phyloP scores from a whole-genome alignment of 2,888 invertebrate species.

The Neuroscelio doddi region DNA sequence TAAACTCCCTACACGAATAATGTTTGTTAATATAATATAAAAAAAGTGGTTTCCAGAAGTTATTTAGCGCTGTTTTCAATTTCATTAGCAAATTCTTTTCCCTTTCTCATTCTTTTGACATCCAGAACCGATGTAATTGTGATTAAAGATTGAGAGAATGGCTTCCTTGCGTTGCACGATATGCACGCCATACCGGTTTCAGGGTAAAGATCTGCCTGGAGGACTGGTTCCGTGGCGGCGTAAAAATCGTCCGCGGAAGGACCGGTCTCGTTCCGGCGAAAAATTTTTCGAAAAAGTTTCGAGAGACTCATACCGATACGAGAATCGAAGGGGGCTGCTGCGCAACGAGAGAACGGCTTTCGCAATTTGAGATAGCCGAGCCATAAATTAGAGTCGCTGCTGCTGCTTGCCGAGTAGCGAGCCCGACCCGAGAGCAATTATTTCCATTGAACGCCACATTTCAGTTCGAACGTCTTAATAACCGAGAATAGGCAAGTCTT shows the following conservation, averaged over 20 bases:
- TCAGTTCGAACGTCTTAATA: slow-evolving; percentile 68
- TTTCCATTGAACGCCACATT: slow-evolving; percentile 66
- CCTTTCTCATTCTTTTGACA: neutral
- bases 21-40: too few relatives aligned
- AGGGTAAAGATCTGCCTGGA: neutral
- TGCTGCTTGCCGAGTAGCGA: slow-evolving; percentile 32
- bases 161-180: slow-evolving; percentile 22
- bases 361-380: slow-evolving; percentile 57
- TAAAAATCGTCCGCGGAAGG: slow-evolving; percentile 27
- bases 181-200: slow-evolving; percentile 21
- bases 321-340: slow-evolving; percentile 7
- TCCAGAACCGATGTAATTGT: slow-evolving; percentile 7
- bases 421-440: slow-evolving; percentile 58
- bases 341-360: slow-evolving; percentile 29
- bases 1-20: too few relatives aligned
- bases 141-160: slow-evolving; percentile 20
- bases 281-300: slow-evolving; percentile 29
- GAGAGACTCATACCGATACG: slow-evolving; percentile 13
- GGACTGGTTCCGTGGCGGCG: slow-evolving; percentile 27
- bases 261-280: slow-evolving; percentile 26
- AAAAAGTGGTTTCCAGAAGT: too few relatives aligned
- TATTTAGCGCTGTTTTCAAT: too few relatives aligned
- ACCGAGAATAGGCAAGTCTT: too few relatives aligned
- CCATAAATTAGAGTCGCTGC: slow-evolving; percentile 57
- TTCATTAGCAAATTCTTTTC: neutral